A percentile compares a stretch with the other conserved stretches of the same genome.
These are phyloP conservation scores for Pelagia noctiluca DNA, from an alignment of 30 jellyfish, hydroid and myxozoan species.

Conservation along the genomic window DNA sequence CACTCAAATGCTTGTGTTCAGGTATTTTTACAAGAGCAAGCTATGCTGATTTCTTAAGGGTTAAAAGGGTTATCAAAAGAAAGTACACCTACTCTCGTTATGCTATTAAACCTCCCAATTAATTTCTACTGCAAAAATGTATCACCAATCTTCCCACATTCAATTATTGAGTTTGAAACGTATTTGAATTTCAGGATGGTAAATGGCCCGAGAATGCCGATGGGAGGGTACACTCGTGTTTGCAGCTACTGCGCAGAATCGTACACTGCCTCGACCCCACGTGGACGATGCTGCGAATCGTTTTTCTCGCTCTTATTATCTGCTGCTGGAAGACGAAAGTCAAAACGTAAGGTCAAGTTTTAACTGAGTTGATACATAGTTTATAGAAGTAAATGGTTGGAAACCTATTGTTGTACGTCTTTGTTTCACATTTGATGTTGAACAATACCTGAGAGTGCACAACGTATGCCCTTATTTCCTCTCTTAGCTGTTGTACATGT, in stretches of 20 bases:
- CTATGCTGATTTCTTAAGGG: not conserved
- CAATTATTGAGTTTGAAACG: not conserved
- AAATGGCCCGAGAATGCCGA: constrained; percentile 53
- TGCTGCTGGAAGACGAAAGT: constrained; percentile 1
- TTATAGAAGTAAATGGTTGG: no score
- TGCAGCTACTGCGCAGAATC: constrained; percentile 11
- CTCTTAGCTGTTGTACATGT: no score
- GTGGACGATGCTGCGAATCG: constrained; percentile 22
- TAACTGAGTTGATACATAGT: no score
- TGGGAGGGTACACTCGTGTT: constrained; percentile 13
- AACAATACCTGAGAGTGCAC: no score
- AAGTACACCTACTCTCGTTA: not conserved
- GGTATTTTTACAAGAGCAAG: no score
- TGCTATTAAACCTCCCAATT: not conserved
- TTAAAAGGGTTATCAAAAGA: not conserved
- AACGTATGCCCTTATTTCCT: no score
- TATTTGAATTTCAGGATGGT: constrained; percentile 40
- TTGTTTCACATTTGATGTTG: no score
- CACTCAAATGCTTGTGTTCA: no score
- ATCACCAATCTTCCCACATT: not conserved
- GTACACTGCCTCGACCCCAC: constrained; percentile 48
- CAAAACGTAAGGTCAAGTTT: not conserved
- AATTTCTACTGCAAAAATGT: not conserved
- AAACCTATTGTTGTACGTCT: no score
- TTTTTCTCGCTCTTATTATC: constrained; percentile 13